These are phyloP conservation scores for Drosophila tsacasi DNA, from an alignment of 1,140 invertebrate species.

Conservation along the genomic window DNA sequence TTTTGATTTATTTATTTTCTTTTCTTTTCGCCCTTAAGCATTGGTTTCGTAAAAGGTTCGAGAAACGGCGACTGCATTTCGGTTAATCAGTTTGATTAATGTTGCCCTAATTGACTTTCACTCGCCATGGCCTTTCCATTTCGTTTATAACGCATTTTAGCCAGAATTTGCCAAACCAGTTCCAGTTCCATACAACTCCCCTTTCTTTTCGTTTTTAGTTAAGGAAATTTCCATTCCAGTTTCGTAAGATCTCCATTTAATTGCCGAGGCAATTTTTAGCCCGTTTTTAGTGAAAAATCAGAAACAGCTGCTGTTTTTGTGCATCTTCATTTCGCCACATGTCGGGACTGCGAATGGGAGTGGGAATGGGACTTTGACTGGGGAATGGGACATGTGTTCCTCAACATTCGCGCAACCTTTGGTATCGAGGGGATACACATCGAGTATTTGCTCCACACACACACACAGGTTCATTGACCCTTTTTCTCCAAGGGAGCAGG, in stretches of 20 bases:
- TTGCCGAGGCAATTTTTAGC: conserved; percentile 52
- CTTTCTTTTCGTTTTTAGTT: conserved; percentile 26
- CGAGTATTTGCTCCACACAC: conserved; percentile 7
- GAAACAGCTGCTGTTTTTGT: conserved; percentile 39
- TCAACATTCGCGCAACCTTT: conserved; percentile 56
- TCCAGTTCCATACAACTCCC: conserved; percentile 6
- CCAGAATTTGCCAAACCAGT: conserved; percentile 33
- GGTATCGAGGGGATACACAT: conserved; percentile 14
- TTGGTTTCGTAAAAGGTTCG: conserved; percentile 19
- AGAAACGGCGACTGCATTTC: conserved; percentile 47
- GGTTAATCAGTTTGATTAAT: conserved; percentile 75
- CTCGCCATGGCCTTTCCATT: conserved; percentile 51
- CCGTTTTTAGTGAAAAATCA: conserved; percentile 51
- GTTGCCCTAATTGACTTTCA: conserved; percentile 81
- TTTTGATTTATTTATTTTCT: background rate
- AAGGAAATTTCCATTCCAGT: conserved; percentile 49
- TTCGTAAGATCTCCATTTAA: conserved; percentile 48
- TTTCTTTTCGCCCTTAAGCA: conserved; percentile 2
- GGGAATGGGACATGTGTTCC: conserved; percentile 40
- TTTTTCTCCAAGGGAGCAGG: background rate
- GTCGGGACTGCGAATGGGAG: conserved; percentile 5
- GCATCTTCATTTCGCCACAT: conserved; percentile 53
- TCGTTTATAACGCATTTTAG: conserved; percentile 41
- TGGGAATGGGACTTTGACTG: background rate
- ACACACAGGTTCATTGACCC: conserved; percentile 38